Evolutionary conservation across 2,113 vertebrate genomes (phyloP).

Genomic region (Motacilla alba): DNA sequence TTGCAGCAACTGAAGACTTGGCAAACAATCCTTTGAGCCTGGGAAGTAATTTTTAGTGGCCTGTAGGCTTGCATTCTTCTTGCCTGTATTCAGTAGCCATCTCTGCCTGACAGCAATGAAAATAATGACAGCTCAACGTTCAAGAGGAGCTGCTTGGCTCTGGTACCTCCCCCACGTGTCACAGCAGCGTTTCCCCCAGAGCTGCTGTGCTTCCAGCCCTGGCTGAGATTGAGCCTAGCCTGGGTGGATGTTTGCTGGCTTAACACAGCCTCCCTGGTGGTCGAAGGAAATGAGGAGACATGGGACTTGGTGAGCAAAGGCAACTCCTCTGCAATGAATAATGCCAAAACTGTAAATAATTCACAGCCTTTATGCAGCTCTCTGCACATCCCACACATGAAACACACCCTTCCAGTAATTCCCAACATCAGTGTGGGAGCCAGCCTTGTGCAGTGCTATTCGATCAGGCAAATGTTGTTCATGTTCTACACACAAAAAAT

Average conservation of each 20-base stretch:
- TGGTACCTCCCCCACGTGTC: not conserved
- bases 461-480: not conserved
- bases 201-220: not conserved
- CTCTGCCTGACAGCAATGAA: not conserved
- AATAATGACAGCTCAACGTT: not conserved
- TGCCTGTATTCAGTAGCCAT: not conserved
- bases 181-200: not conserved
- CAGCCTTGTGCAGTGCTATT: not conserved
- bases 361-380: not conserved
- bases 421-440: not conserved
- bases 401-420: not conserved
- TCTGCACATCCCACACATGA: not conserved
- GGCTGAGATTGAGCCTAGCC: not conserved
- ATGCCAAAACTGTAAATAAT: not conserved
- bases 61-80: rapidly evolving
- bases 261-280: rapidly evolving
- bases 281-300: not conserved
- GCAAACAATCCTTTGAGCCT: not conserved
- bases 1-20: not conserved
- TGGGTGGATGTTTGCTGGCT: not conserved
- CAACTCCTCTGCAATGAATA: not conserved
- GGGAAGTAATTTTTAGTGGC: not conserved
- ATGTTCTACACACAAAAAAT: not conserved
- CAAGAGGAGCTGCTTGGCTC: not conserved
- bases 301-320: not conserved